Conservation (phyloP, 2,888 invertebrate genomes). For the Nasonovia ribisnigri region DNA sequence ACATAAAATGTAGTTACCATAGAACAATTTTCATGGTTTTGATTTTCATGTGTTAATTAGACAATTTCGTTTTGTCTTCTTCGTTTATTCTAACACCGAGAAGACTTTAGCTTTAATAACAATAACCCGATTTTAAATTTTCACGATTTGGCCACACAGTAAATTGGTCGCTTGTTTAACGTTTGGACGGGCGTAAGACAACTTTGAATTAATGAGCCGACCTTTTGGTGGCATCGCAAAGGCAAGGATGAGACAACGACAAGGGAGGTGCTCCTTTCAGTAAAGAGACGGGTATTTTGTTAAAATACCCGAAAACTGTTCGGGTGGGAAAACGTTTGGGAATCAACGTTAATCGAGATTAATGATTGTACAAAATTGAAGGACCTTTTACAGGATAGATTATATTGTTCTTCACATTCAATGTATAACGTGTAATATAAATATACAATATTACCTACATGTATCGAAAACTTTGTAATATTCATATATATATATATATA, state of each 20-base stretch:
- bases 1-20: not conserved
- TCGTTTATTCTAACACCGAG: not conserved
- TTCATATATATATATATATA: not conserved
- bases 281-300: conserved; percentile 37
- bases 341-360: conserved; percentile 49
- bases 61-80: not conserved
- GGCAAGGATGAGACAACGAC: conserved; percentile 14
- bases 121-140: conserved; percentile 43
- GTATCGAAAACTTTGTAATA: not conserved
- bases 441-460: not conserved
- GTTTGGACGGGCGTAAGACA: conserved; percentile 52
- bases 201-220: conserved; percentile 60
- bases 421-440: not conserved
- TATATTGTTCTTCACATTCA: conserved; percentile 42
- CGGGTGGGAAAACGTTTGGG: conserved; percentile 56
- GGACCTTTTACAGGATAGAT: conserved; percentile 9
- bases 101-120: not conserved
- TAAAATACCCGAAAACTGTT: conserved; percentile 60
- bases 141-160: conserved; percentile 29
- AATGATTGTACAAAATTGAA: conserved; percentile 47
- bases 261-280: conserved; percentile 9
- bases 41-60: conserved; percentile 14
- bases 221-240: conserved; percentile 48
- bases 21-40: not conserved
- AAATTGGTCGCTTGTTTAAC: conserved; percentile 55